A percentile compares a stretch with the other conserved stretches of the same genome.
These are phyloP conservation scores for Hymenochirus boettgeri DNA, from an alignment of 2,113 vertebrate genomes.

Conservation along the genomic window DNA sequence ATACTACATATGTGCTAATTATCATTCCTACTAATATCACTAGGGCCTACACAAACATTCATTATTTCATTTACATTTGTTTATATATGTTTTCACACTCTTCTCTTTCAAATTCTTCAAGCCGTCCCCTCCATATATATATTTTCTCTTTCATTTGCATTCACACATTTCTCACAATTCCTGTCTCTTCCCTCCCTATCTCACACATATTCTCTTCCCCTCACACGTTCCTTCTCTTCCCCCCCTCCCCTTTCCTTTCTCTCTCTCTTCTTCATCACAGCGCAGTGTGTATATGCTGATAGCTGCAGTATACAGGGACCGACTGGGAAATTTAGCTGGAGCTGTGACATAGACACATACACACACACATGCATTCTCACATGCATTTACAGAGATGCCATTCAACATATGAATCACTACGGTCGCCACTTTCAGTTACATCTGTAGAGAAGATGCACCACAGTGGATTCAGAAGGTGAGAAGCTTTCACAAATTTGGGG, in stretches of 20 bases:
- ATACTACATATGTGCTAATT: neutral
- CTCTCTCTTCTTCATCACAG: slow-evolving; percentile 20
- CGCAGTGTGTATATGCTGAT: slow-evolving; percentile 29
- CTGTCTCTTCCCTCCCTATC: slow-evolving; percentile 20
- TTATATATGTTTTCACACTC: neutral
- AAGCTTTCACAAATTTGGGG: slow-evolving; percentile 41
- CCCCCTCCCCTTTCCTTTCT: slow-evolving; percentile 21
- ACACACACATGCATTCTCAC: slow-evolving; percentile 31
- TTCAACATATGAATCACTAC: slow-evolving; percentile 6
- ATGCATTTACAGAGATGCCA: slow-evolving; percentile 10
- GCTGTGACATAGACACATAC: slow-evolving; percentile 18
- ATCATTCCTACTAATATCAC: neutral
- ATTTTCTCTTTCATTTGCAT: slow-evolving; percentile 16
- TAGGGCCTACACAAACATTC: neutral
- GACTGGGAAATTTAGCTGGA: neutral
- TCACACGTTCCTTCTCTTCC: neutral
- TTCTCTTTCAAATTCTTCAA: neutral
- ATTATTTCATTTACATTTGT: neutral
- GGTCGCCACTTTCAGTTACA: slow-evolving; percentile 4
- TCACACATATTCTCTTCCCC: slow-evolving; percentile 9
- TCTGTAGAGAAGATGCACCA: slow-evolving; percentile 24
- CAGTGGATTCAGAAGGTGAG: slow-evolving; percentile 36
- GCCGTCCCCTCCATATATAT: neutral
- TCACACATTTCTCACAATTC: slow-evolving; percentile 6
- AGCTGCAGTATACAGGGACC: slow-evolving; percentile 35